phyloP scores from a whole-genome alignment of 2,113 vertebrate genomes.

The Salvelinus namaycush region DNA sequence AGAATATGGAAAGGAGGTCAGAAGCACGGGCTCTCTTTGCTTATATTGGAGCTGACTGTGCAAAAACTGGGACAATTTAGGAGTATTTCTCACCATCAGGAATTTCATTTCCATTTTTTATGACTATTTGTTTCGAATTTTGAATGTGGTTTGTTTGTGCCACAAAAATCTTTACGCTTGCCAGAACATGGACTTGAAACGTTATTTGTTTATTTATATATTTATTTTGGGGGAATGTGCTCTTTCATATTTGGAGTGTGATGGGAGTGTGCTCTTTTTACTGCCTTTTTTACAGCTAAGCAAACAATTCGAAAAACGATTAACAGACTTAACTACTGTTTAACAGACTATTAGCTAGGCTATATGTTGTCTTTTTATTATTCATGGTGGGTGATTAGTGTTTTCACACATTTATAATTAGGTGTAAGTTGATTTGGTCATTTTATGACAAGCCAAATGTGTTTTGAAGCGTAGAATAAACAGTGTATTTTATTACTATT shows the following conservation, averaged over 20 bases:
- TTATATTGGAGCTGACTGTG: constrained; percentile 11
- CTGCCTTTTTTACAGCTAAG: no score
- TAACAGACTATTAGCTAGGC: no score
- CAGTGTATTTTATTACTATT: not conserved
- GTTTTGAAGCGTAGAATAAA: no score
- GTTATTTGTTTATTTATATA: not conserved
- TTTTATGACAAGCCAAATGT: no score
- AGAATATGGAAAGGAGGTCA: not conserved
- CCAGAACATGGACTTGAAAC: not conserved
- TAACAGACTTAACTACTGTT: no score
- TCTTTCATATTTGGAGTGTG: not conserved
- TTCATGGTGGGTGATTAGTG: no score
- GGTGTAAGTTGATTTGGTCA: no score
- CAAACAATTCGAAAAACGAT: no score
- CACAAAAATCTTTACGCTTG: not conserved
- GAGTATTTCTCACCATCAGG: not conserved
- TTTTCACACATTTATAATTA: no score
- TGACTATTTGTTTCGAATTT: not conserved
- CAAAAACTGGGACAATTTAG: constrained; percentile 3
- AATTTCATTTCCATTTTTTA: not conserved
- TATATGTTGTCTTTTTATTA: no score
- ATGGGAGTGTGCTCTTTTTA: not conserved
- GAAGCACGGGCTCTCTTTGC: constrained; percentile 1
- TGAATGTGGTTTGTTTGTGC: not conserved
- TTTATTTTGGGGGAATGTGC: not conserved